phyloP scores from a whole-genome alignment of 2,888 invertebrate species.

The Plagodis dolabraria region DNA sequence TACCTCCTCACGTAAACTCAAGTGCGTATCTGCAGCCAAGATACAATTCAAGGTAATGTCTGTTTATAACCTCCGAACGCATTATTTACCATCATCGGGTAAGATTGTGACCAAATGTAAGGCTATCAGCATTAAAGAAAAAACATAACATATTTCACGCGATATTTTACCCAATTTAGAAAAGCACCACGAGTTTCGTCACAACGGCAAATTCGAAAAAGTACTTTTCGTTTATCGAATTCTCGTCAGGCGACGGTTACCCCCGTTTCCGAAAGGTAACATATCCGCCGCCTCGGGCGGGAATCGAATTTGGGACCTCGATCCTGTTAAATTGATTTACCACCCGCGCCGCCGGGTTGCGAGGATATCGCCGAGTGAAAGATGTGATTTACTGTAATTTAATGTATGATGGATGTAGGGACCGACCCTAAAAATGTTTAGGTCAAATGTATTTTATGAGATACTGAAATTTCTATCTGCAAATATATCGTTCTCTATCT shows the following conservation, averaged over 20 bases:
- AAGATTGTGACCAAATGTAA: no score
- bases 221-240: constrained; percentile 68
- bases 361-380: constrained; percentile 56
- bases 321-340: constrained; percentile 77
- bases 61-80: no score
- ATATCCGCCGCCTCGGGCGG: constrained; percentile 64
- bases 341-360: constrained; percentile 56
- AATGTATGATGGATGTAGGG: constrained; percentile 36
- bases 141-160: background rate
- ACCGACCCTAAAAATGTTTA: constrained; percentile 27
- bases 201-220: constrained; percentile 43
- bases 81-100: no score
- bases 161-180: constrained; percentile 1
- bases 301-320: constrained; percentile 80
- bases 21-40: no score
- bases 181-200: constrained; percentile 4
- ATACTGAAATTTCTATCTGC: constrained; percentile 5
- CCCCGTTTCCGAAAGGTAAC: constrained; percentile 61
- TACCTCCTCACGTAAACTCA: no score
- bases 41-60: no score
- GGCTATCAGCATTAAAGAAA: no score
- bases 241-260: constrained; percentile 63
- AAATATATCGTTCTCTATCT: background rate
- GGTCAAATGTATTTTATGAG: constrained; percentile 18
- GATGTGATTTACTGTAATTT: constrained; percentile 44